A percentile compares a stretch with the other conserved stretches of the same genome.
Conservation (phyloP, 2,113 vertebrate genomes). For the Spermophilus dauricus region DNA sequence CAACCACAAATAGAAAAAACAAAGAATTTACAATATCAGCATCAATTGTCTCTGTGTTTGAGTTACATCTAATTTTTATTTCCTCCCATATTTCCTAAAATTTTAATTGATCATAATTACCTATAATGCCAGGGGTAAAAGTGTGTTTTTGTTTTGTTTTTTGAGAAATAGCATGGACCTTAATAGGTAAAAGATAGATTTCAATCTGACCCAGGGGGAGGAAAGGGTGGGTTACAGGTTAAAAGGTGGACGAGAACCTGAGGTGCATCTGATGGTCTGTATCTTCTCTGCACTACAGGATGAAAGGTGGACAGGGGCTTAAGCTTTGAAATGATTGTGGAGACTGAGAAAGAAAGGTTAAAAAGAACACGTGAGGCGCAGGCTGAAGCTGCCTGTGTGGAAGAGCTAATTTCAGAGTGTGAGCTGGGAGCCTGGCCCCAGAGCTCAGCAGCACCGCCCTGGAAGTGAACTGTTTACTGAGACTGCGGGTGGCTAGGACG, state of each 20-base stretch:
- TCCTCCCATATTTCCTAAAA: not conserved
- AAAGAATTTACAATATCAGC: not conserved
- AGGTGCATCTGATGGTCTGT: not conserved
- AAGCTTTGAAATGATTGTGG: conserved; percentile 7
- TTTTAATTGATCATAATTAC: conserved; percentile 1
- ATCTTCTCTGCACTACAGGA: not conserved
- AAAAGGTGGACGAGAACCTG: not conserved
- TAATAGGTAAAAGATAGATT: not conserved
- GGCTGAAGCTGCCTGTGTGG: not conserved
- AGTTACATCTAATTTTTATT: conserved; percentile 8
- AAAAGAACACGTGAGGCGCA: not conserved
- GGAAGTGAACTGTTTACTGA: not conserved
- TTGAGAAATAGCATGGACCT: not conserved
- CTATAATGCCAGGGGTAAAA: not conserved
- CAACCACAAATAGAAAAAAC: not conserved
- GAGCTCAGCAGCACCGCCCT: not conserved
- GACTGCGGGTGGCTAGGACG: not conserved
- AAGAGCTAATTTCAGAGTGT: not conserved
- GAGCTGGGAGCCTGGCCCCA: not conserved
- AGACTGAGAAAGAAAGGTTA: not conserved
- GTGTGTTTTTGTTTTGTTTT: not conserved
- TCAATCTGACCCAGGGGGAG: not conserved
- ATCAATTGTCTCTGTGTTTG: not conserved
- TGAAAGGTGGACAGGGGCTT: not conserved
- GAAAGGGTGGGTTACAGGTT: not conserved